Conservation (phyloP, 23 tunicate genomes). For the Styela plicata region DNA sequence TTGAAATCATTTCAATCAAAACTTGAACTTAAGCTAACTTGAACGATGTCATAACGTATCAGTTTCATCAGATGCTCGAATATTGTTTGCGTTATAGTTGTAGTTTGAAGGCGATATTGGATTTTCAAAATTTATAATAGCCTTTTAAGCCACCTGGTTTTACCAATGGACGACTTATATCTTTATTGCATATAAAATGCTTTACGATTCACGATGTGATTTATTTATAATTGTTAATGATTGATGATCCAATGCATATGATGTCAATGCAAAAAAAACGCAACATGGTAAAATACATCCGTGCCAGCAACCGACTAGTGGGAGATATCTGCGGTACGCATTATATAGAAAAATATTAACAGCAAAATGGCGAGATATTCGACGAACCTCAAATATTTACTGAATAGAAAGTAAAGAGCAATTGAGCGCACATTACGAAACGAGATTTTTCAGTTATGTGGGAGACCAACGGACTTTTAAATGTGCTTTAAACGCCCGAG, state of each 20-base stretch:
- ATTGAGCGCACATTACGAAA: neutral
- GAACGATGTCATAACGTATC: no score
- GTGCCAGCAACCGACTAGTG: neutral
- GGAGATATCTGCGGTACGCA: conserved; percentile 27
- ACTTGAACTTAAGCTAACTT: no score
- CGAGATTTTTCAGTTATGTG: no score
- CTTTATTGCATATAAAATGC: no score
- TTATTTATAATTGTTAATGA: neutral
- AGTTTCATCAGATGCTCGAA: no score
- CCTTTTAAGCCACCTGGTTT: no score
- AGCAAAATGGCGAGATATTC: conserved; percentile 1
- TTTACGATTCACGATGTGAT: no score
- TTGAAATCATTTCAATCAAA: no score
- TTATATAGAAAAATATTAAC: conserved; percentile 14
- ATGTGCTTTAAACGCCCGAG: neutral
- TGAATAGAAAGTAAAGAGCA: neutral
- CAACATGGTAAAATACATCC: neutral
- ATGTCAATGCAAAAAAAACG: neutral
- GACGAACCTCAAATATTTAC: conserved; percentile 17
- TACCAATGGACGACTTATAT: no score
- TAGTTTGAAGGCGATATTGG: no score
- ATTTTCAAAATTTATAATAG: no score
- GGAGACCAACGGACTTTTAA: neutral
- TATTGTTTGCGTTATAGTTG: no score
- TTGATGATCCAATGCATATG: neutral